Percentiles rank a stretch among this genome's conserved stretches.
phyloP scores from a whole-genome alignment of 2,797 vertebrate genomes.

The Numenius phaeopus region DNA sequence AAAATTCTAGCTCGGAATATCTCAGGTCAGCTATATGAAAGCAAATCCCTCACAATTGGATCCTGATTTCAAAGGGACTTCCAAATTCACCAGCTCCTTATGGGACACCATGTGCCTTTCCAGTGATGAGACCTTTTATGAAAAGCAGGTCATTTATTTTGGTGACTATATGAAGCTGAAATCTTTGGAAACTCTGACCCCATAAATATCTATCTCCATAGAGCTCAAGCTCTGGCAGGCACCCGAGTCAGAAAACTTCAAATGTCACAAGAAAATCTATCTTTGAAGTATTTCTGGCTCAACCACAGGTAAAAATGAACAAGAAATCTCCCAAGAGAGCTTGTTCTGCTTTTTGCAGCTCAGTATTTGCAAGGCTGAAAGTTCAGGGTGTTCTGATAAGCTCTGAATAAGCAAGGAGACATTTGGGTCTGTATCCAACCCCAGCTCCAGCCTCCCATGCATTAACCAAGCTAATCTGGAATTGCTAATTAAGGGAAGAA shows the following conservation, averaged over 20 bases:
- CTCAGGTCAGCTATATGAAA: neutral
- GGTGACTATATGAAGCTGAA: neutral
- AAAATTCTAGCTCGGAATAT: neutral
- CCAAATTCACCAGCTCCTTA: neutral
- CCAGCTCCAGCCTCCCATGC: neutral
- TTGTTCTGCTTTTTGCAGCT: neutral
- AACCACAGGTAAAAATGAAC: conserved; percentile 28
- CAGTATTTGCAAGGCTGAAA: conserved; percentile 11
- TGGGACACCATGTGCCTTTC: neutral
- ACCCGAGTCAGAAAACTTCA: neutral
- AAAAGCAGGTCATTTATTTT: conserved; percentile 54
- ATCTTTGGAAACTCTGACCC: conserved; percentile 17
- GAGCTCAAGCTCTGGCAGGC: neutral
- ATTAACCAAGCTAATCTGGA: neutral
- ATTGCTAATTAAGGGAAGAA: neutral
- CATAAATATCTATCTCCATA: neutral
- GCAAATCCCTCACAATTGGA: neutral
- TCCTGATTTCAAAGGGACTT: conserved; percentile 43
- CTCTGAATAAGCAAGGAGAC: conserved; percentile 34
- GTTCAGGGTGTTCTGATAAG: conserved; percentile 52
- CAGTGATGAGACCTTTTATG: neutral
- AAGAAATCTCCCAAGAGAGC: conserved; percentile 20
- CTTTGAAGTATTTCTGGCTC: conserved; percentile 57
- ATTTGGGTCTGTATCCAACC: neutral
- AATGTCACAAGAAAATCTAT: conserved; percentile 30